Conservation (phyloP, 2,888 invertebrate genomes). For the Watsonalla cultraria region DNA sequence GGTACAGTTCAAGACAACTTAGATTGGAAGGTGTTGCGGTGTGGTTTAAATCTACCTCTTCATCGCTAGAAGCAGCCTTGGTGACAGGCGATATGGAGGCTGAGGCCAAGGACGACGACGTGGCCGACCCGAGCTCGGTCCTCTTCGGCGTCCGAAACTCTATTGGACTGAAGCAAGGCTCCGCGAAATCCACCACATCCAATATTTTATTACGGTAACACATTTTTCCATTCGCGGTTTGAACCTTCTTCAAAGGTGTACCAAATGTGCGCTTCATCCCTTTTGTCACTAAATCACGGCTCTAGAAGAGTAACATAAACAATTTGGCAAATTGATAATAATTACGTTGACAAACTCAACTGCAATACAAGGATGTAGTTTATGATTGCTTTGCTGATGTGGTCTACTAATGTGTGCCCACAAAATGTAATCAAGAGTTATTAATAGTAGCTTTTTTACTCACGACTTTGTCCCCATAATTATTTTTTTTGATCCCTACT, state of each 20-base stretch:
- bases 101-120: constrained; percentile 53
- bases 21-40: no score
- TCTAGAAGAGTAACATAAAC: constrained; percentile 31
- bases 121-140: constrained; percentile 31
- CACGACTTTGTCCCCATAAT: no score
- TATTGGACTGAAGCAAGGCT: constrained; percentile 64
- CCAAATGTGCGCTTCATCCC: constrained; percentile 70
- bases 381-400: no score
- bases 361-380: neutral
- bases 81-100: constrained; percentile 60
- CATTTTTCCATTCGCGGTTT: constrained; percentile 31
- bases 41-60: constrained; percentile 41
- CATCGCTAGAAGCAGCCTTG: constrained; percentile 58
- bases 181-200: constrained; percentile 60
- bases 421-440: no score
- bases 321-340: neutral
- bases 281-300: constrained; percentile 45
- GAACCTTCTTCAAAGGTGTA: constrained; percentile 50
- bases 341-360: neutral
- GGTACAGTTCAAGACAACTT: no score
- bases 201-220: constrained; percentile 62
- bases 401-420: no score
- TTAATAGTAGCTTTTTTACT: neutral
- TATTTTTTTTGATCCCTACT: no score
- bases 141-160: constrained; percentile 56